Conservation (phyloP, 2,797 vertebrate species). For the Ispidina picta region DNA sequence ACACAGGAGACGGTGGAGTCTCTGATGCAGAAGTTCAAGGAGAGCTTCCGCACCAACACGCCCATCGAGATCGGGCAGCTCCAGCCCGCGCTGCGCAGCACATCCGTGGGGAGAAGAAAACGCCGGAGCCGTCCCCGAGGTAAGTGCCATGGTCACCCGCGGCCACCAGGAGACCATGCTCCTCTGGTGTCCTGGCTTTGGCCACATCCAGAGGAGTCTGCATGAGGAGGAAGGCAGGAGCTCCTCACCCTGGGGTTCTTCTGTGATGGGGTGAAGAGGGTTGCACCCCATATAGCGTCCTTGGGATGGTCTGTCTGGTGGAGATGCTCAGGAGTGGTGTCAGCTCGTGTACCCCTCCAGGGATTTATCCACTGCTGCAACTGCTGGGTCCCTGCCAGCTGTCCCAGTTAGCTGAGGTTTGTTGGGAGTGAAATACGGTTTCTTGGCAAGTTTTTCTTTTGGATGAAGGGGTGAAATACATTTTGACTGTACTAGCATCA, state of each 20-base stretch:
- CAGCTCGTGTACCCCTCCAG: fast-evolving
- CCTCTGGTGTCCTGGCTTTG: not conserved
- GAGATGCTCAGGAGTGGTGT: not conserved
- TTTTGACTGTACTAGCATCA: not conserved
- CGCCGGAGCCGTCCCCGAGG: slow-evolving; percentile 88
- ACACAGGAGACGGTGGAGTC: slow-evolving; percentile 92
- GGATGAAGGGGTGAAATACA: not conserved
- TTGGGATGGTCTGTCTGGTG: not conserved
- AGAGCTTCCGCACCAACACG: slow-evolving; percentile 92
- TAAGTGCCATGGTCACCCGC: slow-evolving; percentile 38
- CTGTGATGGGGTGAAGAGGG: not conserved
- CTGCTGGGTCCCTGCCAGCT: not conserved
- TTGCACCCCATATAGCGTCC: fast-evolving
- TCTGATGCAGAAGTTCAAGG: slow-evolving; percentile 97
- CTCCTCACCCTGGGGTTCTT: not conserved
- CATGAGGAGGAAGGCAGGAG: not conserved
- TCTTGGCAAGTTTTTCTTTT: not conserved
- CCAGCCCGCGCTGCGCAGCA: slow-evolving; percentile 86
- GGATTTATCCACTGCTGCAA: not conserved
- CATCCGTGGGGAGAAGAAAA: slow-evolving; percentile 86
- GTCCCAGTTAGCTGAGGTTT: fast-evolving
- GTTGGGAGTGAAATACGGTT: fast-evolving
- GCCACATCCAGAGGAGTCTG: fast-evolving
- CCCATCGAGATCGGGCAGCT: slow-evolving; percentile 92
- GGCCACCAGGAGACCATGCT: not conserved